Evolutionary conservation across 2,888 invertebrate genomes (phyloP), one percentile per base, ranked within the genome.

Genomic region (Lepidochrysops patricia): DNA sequence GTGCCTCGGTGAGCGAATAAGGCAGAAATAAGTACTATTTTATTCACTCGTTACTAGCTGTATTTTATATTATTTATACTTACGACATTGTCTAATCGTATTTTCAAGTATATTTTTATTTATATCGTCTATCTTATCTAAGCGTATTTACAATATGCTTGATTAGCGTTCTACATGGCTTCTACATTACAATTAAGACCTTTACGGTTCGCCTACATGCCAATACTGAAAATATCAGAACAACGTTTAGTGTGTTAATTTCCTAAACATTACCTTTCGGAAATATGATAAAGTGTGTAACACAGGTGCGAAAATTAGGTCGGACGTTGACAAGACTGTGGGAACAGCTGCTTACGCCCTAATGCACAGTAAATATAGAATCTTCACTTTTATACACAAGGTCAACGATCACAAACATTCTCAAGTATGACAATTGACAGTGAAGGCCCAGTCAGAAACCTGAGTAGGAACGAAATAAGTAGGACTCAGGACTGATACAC

Each of bases 221-320:
- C n/a, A n/a, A n/a, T n/a, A n/a, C n/a, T n/a, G n/a, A n/a, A n/a
- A n/a, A n/a, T n/a, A n/a, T n/a, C n/a, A n/a, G 19, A 43, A 43
- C 9, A 0, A 19, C 43, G 43, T 4, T 19, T 9, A 19, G 19
- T 43, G 9, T 9, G 19, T 19, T 43, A 15, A 52, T 32, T 54
- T 50, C 15, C 54, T n/a, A 15, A 32, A 54, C 32, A 23, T 49
- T 49, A 50, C 32, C 15, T 29, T 29, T 19, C 19, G 19, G 29
- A 13, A 64, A 62, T 63, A 66, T 64, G 62, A 60, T 37, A 48
- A 58, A 58, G 60, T n/a, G 58, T 61, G 50, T 73, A 74, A 73
- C 76, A 71, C 77, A 78, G 76, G 78, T 77, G 66, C 60, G 26
- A 75, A 70, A 76, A 78, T 75, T 72, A 74, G 75, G 72, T 62